Base-by-base conservation (phyloP, 2,888 invertebrate species). In the Tinea pellionella region DNA sequence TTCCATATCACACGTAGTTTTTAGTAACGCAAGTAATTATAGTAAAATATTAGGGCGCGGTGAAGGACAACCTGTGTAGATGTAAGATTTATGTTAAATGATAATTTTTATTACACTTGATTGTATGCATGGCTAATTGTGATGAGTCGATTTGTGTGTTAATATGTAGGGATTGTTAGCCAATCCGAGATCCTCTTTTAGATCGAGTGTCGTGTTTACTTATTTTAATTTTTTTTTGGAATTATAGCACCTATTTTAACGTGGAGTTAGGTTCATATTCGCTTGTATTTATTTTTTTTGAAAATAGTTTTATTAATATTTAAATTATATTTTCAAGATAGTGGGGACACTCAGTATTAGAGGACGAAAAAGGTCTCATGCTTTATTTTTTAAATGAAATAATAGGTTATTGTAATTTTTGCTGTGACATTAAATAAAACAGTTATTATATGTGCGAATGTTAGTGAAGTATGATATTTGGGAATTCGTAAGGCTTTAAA, bases 51-150 rank as follows among this genome's bases (percentile, higher is more conserved):
- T 15, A 75, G 73, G 70, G 69, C 72, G 77, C 74, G 83, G 83
- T 85, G 82, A 74, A 69, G 84, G 82, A 78, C 68, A 72, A 76
- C 72, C 69, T 74, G 72, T 74, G 68, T 80, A 81, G 75, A 64
- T 68, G 73, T 70, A 69, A 74, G 62, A 73, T 76, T 72, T 72
- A 47, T 9, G 42, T 12, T 42, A n/a, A n/a, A 41, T 41, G 8
- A 24, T 24, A 24, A 6, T 41, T 8, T 2, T 41, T 41, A 15
- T 47, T 47, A 15, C 47, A 47, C 47, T 47, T 24, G 6, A 24
- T n/a, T 24, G 24, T 24, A 2, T 24, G 24, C 24, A 24, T 24
- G 24, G 24, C 24, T 24, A 24, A 24, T 3, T 24, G 2, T 24
- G 24, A 3, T 24, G 24, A 24, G 6, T n/a, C n/a, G n/a, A 24